Conservation (phyloP, 2,888 invertebrate genomes). For the Cantharis nigra region DNA sequence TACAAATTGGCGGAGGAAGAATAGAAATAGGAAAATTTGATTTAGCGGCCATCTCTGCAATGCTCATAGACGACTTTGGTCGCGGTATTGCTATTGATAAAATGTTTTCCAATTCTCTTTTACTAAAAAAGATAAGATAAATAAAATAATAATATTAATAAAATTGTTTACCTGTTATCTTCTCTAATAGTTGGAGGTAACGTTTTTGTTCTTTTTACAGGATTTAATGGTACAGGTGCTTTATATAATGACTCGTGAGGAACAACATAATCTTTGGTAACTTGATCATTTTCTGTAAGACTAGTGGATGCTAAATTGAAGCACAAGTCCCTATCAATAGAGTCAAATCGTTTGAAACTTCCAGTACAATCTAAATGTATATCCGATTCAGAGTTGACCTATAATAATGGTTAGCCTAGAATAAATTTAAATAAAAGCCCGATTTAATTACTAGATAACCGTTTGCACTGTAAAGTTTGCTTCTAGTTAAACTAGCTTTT, state of each 20-base stretch:
- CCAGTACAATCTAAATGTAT: constrained; percentile 65
- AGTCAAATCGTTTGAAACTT: constrained; percentile 69
- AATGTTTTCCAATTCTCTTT: constrained; percentile 38
- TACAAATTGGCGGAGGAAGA: constrained; percentile 45
- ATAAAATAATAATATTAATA: too few relatives aligned
- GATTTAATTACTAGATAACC: constrained; percentile 64
- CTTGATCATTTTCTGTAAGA: constrained; percentile 44
- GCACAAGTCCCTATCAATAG: constrained; percentile 63
- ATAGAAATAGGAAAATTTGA: constrained; percentile 48
- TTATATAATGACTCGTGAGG: constrained; percentile 51
- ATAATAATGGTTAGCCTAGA: constrained; percentile 32
- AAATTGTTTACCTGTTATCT: constrained; percentile 3
- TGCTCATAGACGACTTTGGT: constrained; percentile 52
- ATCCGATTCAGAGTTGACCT: constrained; percentile 70
- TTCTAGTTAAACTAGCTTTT: constrained; percentile 59
- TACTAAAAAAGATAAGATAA: not conserved
- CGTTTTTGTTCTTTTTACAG: constrained; percentile 53
- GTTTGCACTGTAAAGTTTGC: constrained; percentile 66
- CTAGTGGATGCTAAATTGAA: constrained; percentile 56
- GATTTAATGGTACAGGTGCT: constrained; percentile 69
- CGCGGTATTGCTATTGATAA: constrained; percentile 52
- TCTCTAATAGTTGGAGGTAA: constrained; percentile 26
- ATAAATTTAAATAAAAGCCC: not conserved
- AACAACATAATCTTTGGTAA: not conserved
- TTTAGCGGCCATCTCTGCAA: constrained; percentile 48